Evolutionary conservation across 2,797 vertebrate species (phyloP), one percentile per base, ranked within the genome.

Genomic region (Leptatherina wallacei): DNA sequence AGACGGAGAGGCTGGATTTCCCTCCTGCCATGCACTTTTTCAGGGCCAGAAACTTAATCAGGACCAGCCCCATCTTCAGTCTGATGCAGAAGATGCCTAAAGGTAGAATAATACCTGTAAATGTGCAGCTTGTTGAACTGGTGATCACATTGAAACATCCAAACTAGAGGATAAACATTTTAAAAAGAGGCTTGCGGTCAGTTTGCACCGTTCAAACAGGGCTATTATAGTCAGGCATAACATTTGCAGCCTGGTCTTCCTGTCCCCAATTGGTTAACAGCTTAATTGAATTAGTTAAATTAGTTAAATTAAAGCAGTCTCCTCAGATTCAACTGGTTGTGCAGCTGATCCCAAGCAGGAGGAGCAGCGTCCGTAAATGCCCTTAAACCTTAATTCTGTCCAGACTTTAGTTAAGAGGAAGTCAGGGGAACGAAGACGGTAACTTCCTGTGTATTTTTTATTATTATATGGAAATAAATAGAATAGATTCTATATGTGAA

Each of bases 11-110:
- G 27, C 85, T 85, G 0, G 69, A 89, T 0, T 97, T 97, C 63
- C 96, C 95, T 22, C 97, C 97, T 0, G 94, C 95, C 75, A 88
- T 97, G 95, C 97, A 98, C 88, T 99, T 99, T 89, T 99, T 98
- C 82, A 91, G 69, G 73, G 97, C 96, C 10, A 95, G 94, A 61
- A 11, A 66, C 3, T 82, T 94, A 22, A 95, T 95, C 65, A 85
- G 88, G 54, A 51, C 47, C 20, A 93, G 91, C 52, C 88, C 89
- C 40, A 72, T 94, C 77, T 94, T 93, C 80, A 68, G 20, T 18
- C 78, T 98, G 55, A 82, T 95, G 61, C 92, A 89, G 65, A 92
- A 87, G 84, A 94, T 94, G 94, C 95, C 94, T 7, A 94, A 95
- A 91, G 94, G 66, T 77, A 71, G 24, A 22, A n/a, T n/a, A 8